A percentile compares a stretch with the other conserved stretches of the same genome.
Conservation (phyloP, 1,140 invertebrate genomes). For the Drosophila hydei region DNA sequence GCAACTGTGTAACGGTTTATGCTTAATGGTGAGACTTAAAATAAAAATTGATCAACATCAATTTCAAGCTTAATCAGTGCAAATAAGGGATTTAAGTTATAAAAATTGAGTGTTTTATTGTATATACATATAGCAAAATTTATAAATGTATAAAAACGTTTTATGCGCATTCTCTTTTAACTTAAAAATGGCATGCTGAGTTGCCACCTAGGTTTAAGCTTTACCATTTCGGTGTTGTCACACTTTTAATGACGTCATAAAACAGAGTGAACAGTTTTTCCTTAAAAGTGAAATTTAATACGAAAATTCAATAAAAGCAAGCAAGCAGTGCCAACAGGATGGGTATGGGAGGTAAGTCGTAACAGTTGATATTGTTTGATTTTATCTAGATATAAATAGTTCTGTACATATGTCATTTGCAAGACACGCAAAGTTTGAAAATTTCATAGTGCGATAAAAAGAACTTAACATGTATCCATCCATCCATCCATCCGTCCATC, state of each 20-base stretch:
- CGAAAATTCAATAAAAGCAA: background rate
- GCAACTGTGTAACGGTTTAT: too few species aligned
- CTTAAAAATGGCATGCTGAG: background rate
- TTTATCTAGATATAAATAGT: constrained; percentile 3
- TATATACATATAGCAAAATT: background rate
- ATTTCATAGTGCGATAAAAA: constrained; percentile 26
- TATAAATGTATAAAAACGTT: background rate
- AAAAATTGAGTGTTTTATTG: too few species aligned
- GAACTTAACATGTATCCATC: constrained; percentile 31
- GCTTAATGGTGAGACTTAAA: too few species aligned
- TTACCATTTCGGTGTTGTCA: background rate
- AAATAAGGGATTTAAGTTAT: too few species aligned
- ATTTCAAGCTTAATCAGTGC: too few species aligned
- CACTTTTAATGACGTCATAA: constrained; percentile 2
- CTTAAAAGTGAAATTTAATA: background rate
- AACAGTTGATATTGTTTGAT: constrained; percentile 11
- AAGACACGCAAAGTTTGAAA: constrained; percentile 20
- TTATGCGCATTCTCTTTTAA: background rate
- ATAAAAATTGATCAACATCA: too few species aligned
- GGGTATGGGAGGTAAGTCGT: constrained; percentile 5
- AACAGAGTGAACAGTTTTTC: background rate
- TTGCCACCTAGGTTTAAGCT: constrained; percentile 13
- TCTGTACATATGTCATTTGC: constrained; percentile 16
- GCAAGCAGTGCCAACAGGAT: background rate
- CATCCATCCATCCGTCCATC: constrained; percentile 9